Conservation (phyloP, 2,113 vertebrate genomes). For the Meleagris gallopavo region DNA sequence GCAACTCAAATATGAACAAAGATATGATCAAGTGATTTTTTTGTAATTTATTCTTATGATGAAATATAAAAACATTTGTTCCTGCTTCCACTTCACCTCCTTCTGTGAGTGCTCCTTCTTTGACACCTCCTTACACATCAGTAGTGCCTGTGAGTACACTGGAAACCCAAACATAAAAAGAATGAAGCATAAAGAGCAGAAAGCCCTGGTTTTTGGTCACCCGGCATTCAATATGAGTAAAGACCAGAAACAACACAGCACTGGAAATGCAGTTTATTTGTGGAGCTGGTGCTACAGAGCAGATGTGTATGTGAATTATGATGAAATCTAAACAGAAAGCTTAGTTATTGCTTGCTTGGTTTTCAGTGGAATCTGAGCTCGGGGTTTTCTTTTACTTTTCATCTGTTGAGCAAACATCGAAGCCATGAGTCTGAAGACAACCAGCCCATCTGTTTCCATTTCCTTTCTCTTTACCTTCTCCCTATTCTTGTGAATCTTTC, state of each 20-base stretch:
- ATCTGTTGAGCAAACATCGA: background rate
- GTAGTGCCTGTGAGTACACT: fast-evolving
- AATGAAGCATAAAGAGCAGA: background rate
- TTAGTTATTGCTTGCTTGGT: background rate
- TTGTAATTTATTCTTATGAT: background rate
- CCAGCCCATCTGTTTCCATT: background rate
- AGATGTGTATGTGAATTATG: background rate
- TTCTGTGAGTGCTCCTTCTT: background rate
- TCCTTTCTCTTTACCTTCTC: background rate
- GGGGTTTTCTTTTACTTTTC: background rate
- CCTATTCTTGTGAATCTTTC: background rate
- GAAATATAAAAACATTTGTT: background rate
- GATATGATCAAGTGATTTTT: background rate
- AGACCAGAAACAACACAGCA: background rate
- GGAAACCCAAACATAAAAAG: background rate
- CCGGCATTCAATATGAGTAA: background rate
- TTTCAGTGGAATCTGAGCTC: background rate
- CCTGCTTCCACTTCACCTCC: background rate
- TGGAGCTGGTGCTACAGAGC: background rate
- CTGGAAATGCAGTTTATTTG: background rate
- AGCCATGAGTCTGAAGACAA: background rate
- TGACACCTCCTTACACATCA: fast-evolving
- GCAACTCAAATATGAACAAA: background rate
- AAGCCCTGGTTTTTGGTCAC: background rate
- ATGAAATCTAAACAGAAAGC: background rate